Base-by-base conservation (phyloP, 30 jellyfish, hydroid and myxozoan genomes). In the Sanderia malayensis region DNA sequence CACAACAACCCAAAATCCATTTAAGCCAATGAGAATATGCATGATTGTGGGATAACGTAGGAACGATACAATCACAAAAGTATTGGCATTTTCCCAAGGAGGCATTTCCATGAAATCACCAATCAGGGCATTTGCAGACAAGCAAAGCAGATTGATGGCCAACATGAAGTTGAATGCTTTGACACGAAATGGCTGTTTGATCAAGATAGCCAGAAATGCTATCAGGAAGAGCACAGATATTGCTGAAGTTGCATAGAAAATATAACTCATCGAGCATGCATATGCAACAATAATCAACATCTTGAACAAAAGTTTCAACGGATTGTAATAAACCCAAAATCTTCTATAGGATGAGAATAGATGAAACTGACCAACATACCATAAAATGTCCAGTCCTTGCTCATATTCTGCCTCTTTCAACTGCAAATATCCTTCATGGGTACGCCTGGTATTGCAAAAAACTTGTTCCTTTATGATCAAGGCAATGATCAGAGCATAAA, bases 401-500 rank as follows among this genome's bases (percentile, higher is more conserved):
- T 90, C 97, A 78, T 90, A 90, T 66, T 90, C 97, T 2, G 95
- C 97, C 70, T 90, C 97, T 58, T 90, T 90, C 22, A 90, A 83
- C 53, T 90, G 97, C 73, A 90, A 62, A 58, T 82, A 90, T 1
- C 92, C 96, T 77, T 90, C 97, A 58, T 90, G 97, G 33, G 89
- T 78, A 24, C 78, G 31, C n/a, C 74, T 83, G 7, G 87, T 73
- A 57, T 32, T 46, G 37, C 82, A 69, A 37, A 82, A 90, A 1
- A 82, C 94, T 58, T 90, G 95, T 34, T 82, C 97, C 22, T 85
- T 31, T 15, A 82, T 76, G 49, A 76, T 27, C 61, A 49, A 19
- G 18, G 77, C 64, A 25, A 82, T 68, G n/a, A 82, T 65, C 53
- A 82, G 17, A 1, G 97, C 96, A 74, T 90, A 90, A 13, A 78